Percentiles rank a stretch among this genome's conserved stretches.
These are phyloP conservation scores for Actinia equina DNA, from an alignment of 64 coral and sea anemone species.

Conservation along the genomic window DNA sequence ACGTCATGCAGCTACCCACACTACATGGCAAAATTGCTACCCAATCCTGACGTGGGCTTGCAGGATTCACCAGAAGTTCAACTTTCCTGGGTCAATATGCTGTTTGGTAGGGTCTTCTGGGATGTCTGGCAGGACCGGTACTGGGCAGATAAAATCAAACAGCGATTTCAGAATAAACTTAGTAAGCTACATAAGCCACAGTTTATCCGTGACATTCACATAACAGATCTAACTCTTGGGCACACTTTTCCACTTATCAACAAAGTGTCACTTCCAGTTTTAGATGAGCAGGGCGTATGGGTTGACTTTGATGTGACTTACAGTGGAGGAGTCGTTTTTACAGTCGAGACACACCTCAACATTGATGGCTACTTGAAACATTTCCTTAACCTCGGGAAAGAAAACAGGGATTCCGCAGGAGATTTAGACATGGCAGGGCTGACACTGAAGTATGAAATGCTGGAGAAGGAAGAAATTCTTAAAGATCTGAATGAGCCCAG, in stretches of 20 bases:
- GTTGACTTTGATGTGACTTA: slow-evolving; percentile 96
- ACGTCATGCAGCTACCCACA: slow-evolving; percentile 66
- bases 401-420: slow-evolving; percentile 49
- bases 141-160: slow-evolving; percentile 92
- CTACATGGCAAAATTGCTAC: slow-evolving; percentile 81
- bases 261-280: slow-evolving; percentile 52
- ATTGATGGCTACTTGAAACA: slow-evolving; percentile 84
- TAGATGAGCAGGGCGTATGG: slow-evolving; percentile 90
- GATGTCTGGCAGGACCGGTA: slow-evolving; percentile 96
- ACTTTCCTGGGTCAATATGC: slow-evolving; percentile 88
- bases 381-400: slow-evolving; percentile 83
- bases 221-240: slow-evolving; percentile 82
- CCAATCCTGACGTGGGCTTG: slow-evolving; percentile 20
- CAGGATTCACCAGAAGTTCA: slow-evolving; percentile 49
- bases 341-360: slow-evolving; percentile 86
- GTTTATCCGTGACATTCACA: slow-evolving; percentile 93
- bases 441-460: slow-evolving; percentile 68
- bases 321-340: slow-evolving; percentile 86
- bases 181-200: slow-evolving; percentile 78
- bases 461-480: slow-evolving; percentile 54
- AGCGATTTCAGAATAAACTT: slow-evolving; percentile 94
- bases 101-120: slow-evolving; percentile 91
- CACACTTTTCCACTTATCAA: slow-evolving; percentile 78
- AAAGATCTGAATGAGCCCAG: neutral
- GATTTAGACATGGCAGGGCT: slow-evolving; percentile 89